A percentile compares a stretch with the other conserved stretches of the same genome.
Conservation (phyloP, 2,113 vertebrate genomes). For the Atrichornis clamosus region DNA sequence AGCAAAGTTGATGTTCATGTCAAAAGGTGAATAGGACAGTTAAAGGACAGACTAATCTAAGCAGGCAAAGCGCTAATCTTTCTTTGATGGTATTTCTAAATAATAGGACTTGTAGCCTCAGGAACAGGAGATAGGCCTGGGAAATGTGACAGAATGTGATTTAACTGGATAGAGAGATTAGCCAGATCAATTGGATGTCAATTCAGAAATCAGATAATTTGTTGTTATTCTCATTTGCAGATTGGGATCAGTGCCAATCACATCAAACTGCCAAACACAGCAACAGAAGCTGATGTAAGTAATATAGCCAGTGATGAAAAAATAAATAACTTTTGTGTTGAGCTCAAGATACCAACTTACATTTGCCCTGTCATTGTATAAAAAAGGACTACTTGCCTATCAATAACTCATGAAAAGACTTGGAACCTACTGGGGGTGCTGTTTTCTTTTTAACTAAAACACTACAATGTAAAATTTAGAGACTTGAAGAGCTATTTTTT, state of each 20-base stretch:
- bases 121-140: neutral
- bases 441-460: neutral
- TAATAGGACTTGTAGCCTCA: neutral
- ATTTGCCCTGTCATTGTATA: neutral
- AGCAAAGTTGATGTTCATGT: neutral
- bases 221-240: slow-evolving; percentile 70
- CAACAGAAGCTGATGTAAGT: slow-evolving; percentile 90
- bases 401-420: neutral
- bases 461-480: neutral
- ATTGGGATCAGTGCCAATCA: slow-evolving; percentile 93
- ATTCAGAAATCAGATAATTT: neutral
- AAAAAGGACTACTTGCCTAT: neutral
- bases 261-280: slow-evolving; percentile 85
- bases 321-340: neutral
- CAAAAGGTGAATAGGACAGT: neutral
- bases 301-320: neutral
- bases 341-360: neutral
- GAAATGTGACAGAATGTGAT: neutral
- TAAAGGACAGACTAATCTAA: neutral
- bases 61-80: neutral
- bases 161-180: neutral
- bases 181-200: neutral
- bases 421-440: neutral
- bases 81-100: neutral
- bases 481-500: neutral